phyloP scores from a whole-genome alignment of 2,888 invertebrate species.

The Drosophila paracracens region DNA sequence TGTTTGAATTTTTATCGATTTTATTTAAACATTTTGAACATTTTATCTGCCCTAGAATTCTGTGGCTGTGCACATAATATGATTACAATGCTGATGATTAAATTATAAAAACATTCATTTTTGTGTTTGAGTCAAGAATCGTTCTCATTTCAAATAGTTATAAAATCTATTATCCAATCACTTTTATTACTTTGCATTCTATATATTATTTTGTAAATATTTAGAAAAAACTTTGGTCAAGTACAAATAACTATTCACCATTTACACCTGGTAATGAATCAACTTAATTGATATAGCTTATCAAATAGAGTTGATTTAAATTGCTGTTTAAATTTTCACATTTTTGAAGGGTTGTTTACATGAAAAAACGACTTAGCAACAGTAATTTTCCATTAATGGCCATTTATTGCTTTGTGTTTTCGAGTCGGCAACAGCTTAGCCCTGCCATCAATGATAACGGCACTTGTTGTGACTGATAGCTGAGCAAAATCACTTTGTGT shows the following conservation, averaged over 20 bases:
- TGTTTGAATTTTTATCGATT: neutral
- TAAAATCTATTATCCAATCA: too few species aligned
- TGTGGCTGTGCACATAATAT: neutral
- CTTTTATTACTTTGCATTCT: too few species aligned
- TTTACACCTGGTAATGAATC: neutral
- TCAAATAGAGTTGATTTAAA: neutral
- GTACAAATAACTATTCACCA: neutral
- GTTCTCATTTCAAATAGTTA: neutral
- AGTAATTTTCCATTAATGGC: neutral
- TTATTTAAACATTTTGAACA: neutral
- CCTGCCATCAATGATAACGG: slow-evolving; percentile 16
- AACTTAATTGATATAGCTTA: neutral
- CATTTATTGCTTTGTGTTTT: neutral
- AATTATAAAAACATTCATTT: neutral
- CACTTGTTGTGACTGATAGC: slow-evolving; percentile 14
- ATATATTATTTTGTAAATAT: neutral
- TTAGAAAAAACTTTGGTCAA: neutral
- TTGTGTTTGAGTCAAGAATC: neutral
- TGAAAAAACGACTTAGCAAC: slow-evolving; percentile 17
- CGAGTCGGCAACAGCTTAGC: slow-evolving; percentile 20
- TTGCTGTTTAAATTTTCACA: neutral
- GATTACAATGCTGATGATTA: neutral
- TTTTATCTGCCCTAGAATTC: slow-evolving; percentile 5
- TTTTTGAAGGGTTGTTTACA: neutral
- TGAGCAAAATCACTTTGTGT: slow-evolving; percentile 1